Evolutionary conservation across 2,113 vertebrate species (phyloP), one percentile per base, ranked within the genome.

Genomic region (Lethenteron camtschaticum): DNA sequence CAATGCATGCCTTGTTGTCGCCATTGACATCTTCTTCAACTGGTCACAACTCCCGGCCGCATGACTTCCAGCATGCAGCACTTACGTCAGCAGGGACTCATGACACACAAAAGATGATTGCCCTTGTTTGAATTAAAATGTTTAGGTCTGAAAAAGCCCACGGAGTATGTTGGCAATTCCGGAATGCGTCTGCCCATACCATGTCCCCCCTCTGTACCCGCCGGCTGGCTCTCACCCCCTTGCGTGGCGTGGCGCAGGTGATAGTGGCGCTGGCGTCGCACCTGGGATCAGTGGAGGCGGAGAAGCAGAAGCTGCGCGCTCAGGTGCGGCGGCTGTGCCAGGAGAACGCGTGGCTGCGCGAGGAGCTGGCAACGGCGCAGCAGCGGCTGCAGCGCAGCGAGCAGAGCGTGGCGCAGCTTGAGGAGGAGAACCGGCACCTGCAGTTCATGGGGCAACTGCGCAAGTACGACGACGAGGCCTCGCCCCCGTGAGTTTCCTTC

Each of bases 241-340:
- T 41, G 41, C 6, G 41, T 7, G 41, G 41, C 41, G 41, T 41
- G 41, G n/a, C 10, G 10, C 63, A 66, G 63, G 63, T 66, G 24
- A 66, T 66, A 16, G n/a, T 66, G n/a, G 63, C 63, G n/a, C 63
- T 66, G n/a, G 63, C 63, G n/a, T 16, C n/a, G n/a, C 63, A 66
- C 63, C 24, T 66, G 63, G 63, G 63, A 9, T 9, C 63, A 9
- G 63, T 66, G 63, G 63, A 66, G 24, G 63, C 63, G n/a, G 63
- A 66, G 63, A 66, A 66, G 63, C 63, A 66, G 63, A 66, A 66
- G 63, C 63, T 66, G n/a, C 63, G 63, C 24, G 63, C 63, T 16
- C 63, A 66, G 24, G 63, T 66, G 24, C 63, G 63, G 63, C 63
- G 63, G 11, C 24, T 66, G 63, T 66, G 63, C 63, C 63, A 66